Base-by-base conservation (phyloP, 2,797 vertebrate species). In the Hyperoplus immaculatus region DNA sequence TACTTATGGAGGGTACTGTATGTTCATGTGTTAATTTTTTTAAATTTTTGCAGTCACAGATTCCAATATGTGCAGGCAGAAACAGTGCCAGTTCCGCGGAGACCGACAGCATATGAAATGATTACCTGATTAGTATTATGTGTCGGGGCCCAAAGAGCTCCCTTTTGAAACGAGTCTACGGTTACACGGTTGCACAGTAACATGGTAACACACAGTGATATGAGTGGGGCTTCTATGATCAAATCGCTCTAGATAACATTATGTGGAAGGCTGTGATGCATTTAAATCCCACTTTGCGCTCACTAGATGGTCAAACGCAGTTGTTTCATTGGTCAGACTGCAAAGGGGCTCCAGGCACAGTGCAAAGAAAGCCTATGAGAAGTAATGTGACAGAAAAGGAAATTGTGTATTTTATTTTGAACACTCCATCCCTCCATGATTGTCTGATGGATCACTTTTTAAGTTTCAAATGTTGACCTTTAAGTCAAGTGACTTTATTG, bases 401-500 rank as follows among this genome's bases (percentile, higher is more conserved):
- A 41, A 21, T 10, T 12, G 4, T 38, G 11, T 14, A 2, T 43
- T 29, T 45, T 61, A 29, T 50, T 50, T n/a, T 29, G 3, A 66
- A n/a, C 21, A 39, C 15, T 6, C 11, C 55, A 61, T 13, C 50
- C 21, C 58, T 5, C 4, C 14, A 46, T 5, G 29, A 16, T 18
- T 51, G 12, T 71, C 36, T 18, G 29, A 57, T 58, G 66, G 45
- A 11, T 43, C 54, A 13, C 56, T 60, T 73, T 71, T 53, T 9
- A 29, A 69, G 49, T 65, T 75, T 56, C 21, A 78, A 62, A 61
- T 45, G 15, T 18, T 77, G 70, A 81, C 80, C 79, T 84, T 79
- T 78, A 43, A n/a, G 69, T 67, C 3, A 5, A 14, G 16, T 8
- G 10, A 8, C 13, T 9, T 75, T 60, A 15, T 38, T 39, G 45